A percentile compares a stretch with the other conserved stretches of the same genome.
These are phyloP conservation scores for Lordiphosa mommai DNA, from an alignment of 1,140 invertebrate species.

Conservation along the genomic window DNA sequence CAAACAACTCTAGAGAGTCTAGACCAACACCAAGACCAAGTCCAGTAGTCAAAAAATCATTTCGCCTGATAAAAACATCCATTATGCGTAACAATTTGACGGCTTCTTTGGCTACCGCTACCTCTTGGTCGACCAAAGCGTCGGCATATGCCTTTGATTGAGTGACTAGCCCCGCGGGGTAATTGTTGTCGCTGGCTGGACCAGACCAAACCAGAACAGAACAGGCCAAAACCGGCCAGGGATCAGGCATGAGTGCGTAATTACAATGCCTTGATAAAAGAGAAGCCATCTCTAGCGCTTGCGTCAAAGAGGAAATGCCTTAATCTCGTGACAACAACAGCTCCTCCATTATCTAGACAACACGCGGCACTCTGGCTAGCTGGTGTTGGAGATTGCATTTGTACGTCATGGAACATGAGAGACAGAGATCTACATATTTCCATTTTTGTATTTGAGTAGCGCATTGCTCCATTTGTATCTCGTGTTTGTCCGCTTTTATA, in stretches of 20 bases:
- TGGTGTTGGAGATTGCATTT: slow-evolving; percentile 37
- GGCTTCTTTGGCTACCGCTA: slow-evolving; percentile 69
- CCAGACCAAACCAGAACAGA: not conserved
- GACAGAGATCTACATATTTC: slow-evolving; percentile 31
- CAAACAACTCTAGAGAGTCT: slow-evolving; percentile 20
- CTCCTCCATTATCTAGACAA: slow-evolving; percentile 6
- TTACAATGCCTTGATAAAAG: slow-evolving; percentile 65
- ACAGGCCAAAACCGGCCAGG: slow-evolving; percentile 17
- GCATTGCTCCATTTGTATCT: slow-evolving; percentile 17
- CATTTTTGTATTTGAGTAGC: slow-evolving; percentile 38
- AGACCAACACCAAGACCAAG: slow-evolving; percentile 18
- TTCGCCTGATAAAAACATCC: slow-evolving; percentile 74
- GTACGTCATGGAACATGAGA: slow-evolving; percentile 32
- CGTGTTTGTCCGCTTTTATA: slow-evolving; percentile 18
- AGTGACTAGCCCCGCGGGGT: slow-evolving; percentile 58
- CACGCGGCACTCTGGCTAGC: not conserved
- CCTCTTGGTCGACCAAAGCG: slow-evolving; percentile 25
- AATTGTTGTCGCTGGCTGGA: slow-evolving; percentile 64
- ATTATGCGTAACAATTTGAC: slow-evolving; percentile 78
- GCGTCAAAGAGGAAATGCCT: slow-evolving; percentile 76
- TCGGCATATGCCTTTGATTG: slow-evolving; percentile 66
- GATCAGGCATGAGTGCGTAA: slow-evolving; percentile 59
- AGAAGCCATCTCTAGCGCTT: slow-evolving; percentile 44
- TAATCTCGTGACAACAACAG: slow-evolving; percentile 62
- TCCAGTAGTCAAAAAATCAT: slow-evolving; percentile 64